A percentile compares a stretch with the other conserved stretches of the same genome.
phyloP scores from a whole-genome alignment of 1,140 invertebrate genomes.

The Magallana ariakensis region DNA sequence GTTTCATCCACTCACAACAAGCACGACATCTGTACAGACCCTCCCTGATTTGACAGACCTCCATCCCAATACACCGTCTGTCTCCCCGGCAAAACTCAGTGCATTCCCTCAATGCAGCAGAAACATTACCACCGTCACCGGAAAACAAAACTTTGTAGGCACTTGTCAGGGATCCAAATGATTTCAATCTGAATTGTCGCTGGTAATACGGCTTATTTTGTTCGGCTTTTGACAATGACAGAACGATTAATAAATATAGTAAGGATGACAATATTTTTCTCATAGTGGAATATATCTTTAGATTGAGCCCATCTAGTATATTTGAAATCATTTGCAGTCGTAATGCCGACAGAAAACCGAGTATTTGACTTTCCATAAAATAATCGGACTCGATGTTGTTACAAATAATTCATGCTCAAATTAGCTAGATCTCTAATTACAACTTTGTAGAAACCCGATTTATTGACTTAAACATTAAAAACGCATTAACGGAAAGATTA shows the following conservation, averaged over 20 bases:
- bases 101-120: background rate
- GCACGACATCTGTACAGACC: background rate
- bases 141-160: background rate
- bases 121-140: background rate
- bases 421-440: too few species aligned
- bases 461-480: too few species aligned
- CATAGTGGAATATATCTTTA: background rate
- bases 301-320: background rate
- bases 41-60: background rate
- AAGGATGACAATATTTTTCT: too few species aligned
- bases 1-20: background rate
- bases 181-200: background rate
- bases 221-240: too few species aligned
- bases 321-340: background rate
- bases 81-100: background rate
- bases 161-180: background rate
- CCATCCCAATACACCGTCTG: background rate
- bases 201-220: background rate
- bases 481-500: too few species aligned
- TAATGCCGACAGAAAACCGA: background rate
- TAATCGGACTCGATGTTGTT: too few species aligned
- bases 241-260: too few species aligned
- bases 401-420: too few species aligned
- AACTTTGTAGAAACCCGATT: too few species aligned
- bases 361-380: too few species aligned